Conservation (phyloP, 2,113 vertebrate genomes). For the Sclerurus mexicanus region DNA sequence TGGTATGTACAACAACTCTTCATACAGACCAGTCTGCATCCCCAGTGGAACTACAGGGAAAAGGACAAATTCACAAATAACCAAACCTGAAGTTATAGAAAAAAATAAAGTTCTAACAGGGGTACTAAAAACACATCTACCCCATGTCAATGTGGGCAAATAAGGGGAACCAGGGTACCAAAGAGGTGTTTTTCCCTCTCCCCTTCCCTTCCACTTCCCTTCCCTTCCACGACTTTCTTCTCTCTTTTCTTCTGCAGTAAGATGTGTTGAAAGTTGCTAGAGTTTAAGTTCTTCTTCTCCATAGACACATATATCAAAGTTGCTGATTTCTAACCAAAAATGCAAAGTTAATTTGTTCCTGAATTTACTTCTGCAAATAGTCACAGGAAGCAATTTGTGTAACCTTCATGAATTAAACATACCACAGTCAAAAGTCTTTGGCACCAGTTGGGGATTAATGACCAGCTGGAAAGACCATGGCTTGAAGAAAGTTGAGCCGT, state of each 20-base stretch:
- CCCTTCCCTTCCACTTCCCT: too few species aligned
- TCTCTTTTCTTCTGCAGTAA: background rate
- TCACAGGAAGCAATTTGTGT: background rate
- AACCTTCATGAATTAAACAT: conserved; percentile 1
- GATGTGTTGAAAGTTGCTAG: background rate
- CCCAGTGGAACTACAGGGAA: background rate
- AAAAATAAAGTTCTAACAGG: background rate
- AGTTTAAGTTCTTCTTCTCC: background rate
- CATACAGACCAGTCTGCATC: background rate
- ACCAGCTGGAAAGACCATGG: background rate
- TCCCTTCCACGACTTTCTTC: background rate
- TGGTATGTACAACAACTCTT: background rate
- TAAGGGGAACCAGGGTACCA: background rate
- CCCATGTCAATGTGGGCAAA: background rate
- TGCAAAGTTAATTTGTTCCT: background rate
- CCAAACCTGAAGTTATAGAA: background rate
- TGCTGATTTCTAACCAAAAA: background rate
- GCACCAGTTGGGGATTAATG: background rate
- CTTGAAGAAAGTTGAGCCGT: background rate
- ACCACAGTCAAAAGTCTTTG: background rate
- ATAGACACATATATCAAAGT: background rate
- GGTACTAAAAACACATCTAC: background rate
- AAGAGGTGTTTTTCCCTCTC: background rate
- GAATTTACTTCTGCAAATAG: background rate
- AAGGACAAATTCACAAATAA: background rate